Percentiles rank a stretch among this genome's conserved stretches.
Evolutionary conservation across 30 jellyfish, hydroid and myxozoan genomes (phyloP).

Genomic region (Chrysaora quinquecirrha): DNA sequence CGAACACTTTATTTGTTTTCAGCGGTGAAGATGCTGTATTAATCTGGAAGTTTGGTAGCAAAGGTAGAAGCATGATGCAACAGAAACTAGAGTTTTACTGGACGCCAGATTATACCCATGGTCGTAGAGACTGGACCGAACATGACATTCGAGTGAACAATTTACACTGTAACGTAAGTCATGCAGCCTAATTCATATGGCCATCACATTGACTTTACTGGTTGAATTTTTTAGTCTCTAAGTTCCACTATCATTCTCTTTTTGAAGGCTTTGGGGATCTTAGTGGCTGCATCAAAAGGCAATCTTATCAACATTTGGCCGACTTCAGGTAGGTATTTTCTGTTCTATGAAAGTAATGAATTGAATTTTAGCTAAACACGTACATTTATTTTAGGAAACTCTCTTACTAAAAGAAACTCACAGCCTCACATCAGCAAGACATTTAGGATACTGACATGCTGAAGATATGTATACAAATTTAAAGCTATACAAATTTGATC

Average conservation of each 20-base stretch:
- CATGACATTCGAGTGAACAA: slow-evolving; percentile 46
- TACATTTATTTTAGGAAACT: too few relatives aligned
- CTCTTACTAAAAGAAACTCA: too few relatives aligned
- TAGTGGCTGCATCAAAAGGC: slow-evolving; percentile 69
- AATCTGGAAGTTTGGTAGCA: slow-evolving; percentile 67
- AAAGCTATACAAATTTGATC: too few relatives aligned
- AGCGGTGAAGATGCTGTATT: slow-evolving; percentile 72
- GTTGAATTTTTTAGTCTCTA: neutral
- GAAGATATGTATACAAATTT: too few relatives aligned
- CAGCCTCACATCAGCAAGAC: too few relatives aligned
- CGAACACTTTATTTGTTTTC: too few relatives aligned
- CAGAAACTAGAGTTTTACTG: slow-evolving; percentile 53
- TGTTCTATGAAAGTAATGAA: too few relatives aligned
- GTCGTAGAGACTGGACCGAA: slow-evolving; percentile 67
- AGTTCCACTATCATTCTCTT: too few relatives aligned
- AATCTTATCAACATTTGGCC: slow-evolving; percentile 63
- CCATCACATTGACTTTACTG: neutral
- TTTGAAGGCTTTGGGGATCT: slow-evolving; percentile 42
- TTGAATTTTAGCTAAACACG: too few relatives aligned
- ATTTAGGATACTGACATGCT: too few relatives aligned
- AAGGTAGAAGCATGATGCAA: slow-evolving; percentile 76
- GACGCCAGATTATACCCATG: slow-evolving; percentile 71
- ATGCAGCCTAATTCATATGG: neutral
- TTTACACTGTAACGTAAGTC: slow-evolving; percentile 34
- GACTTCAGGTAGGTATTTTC: slow-evolving; percentile 49